These are phyloP conservation scores for Mamestra brassicae DNA, from an alignment of 2,888 invertebrate genomes.

Conservation along the genomic window DNA sequence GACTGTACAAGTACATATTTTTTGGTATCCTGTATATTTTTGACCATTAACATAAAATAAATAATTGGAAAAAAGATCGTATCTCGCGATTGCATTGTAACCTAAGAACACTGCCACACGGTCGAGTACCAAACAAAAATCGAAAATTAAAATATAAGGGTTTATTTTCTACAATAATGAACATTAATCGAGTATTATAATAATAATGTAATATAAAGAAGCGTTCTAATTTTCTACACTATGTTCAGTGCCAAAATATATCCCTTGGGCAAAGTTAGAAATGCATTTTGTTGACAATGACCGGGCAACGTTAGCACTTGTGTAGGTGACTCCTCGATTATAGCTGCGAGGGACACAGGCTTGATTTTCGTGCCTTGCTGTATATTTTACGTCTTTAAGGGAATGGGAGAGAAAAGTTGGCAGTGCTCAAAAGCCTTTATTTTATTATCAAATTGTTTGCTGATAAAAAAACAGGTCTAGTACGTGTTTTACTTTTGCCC, in stretches of 20 bases:
- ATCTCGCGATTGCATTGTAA: not conserved
- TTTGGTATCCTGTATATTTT: not conserved
- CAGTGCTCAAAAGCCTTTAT: constrained; percentile 32
- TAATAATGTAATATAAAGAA: constrained; percentile 71
- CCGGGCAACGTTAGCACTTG: constrained; percentile 28
- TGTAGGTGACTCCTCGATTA: constrained; percentile 7
- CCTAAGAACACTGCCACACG: constrained; percentile 29
- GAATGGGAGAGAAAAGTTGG: not conserved
- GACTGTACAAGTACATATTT: not conserved
- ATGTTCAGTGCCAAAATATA: constrained; percentile 83
- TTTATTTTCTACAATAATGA: constrained; percentile 70
- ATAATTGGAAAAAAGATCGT: not conserved
- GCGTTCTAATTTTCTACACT: constrained; percentile 78
- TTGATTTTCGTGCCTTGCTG: constrained; percentile 59
- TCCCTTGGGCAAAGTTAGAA: constrained; percentile 42
- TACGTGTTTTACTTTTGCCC: constrained; percentile 4
- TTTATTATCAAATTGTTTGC: constrained; percentile 19
- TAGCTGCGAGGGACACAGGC: constrained; percentile 6
- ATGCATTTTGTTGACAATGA: constrained; percentile 29
- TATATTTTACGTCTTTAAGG: constrained; percentile 23
- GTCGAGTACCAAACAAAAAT: constrained; percentile 38
- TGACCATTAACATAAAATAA: not conserved
- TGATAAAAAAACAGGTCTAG: not conserved
- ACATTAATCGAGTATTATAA: constrained; percentile 78
- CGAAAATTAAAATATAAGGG: constrained; percentile 50